Base-by-base conservation (phyloP, 2,113 vertebrate genomes). In the Sigmodon hispidus region DNA sequence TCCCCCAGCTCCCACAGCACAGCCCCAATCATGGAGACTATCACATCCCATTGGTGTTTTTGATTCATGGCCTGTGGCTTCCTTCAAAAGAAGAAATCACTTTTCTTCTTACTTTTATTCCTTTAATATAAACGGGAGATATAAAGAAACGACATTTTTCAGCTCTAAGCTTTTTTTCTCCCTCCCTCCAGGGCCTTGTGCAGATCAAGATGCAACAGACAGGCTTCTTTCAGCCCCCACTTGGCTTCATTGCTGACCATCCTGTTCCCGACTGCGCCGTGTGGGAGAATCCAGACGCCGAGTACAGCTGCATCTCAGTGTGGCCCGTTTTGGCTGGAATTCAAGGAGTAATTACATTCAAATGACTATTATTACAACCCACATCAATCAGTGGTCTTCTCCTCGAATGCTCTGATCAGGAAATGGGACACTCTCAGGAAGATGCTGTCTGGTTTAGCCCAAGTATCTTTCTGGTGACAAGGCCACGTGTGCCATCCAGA, bases 311-410 rank as follows among this genome's bases (percentile, higher is more conserved):
- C 92, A 80, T 67, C 85, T 96, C 85, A n/a, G 77, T 61, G 67
- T 89, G 87, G 75, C 83, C 77, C 50, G 36, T 88, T 86, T 72
- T 96, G 94, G 90, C 97, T 96, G 93, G 81, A 86, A 96, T 95
- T 94, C 96, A 97, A 96, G 90, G 85, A 96, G 67, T 89, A 97
- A 98, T 97, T 96, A 92, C 67, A 96, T 93, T 93, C 88, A 96
- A 96, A 96, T 95, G 93, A 96, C 92, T 96, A 93, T 95, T 98
- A 96, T 97, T 91, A 96, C 86, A 89, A 89, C 34, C 10, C n/a
- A 0, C 90, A 93, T 95, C 90, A 75, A 89, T 97, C 96, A 95
- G 26, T 8, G 1, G 76, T 77, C 40, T 52, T 97, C 88, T 97
- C 95, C 96, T 92, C 86, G 95, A 84, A 96, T 79, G 90, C 76